Evolutionary conservation across 2,113 vertebrate species (phyloP).

Genomic region (Mormyrus iriodes): DNA sequence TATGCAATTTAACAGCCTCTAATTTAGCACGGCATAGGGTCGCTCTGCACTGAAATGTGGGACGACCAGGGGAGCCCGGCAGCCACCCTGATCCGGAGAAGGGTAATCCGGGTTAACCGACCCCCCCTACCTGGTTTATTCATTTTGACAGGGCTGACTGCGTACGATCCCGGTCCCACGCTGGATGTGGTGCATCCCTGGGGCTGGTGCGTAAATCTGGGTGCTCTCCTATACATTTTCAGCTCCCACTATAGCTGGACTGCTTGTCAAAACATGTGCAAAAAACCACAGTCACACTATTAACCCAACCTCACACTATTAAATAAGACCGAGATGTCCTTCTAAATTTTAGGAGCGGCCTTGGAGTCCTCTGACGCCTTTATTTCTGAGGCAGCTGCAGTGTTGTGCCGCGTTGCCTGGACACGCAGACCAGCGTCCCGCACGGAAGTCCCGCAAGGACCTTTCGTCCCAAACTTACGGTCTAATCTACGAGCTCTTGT

Average conservation of each 20-base stretch:
- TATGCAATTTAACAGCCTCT: background rate
- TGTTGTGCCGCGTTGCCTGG: conserved; percentile 23
- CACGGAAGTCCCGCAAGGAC: background rate
- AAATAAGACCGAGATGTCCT: background rate
- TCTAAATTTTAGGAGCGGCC: background rate
- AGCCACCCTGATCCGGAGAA: background rate
- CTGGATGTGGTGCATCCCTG: conserved; percentile 27
- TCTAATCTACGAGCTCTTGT: background rate
- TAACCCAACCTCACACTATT: background rate
- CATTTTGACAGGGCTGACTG: conserved; percentile 17
- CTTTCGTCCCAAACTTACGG: background rate
- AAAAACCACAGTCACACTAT: background rate
- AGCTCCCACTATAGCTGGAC: background rate
- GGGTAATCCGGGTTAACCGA: background rate
- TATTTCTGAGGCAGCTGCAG: background rate
- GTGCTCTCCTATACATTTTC: conserved; percentile 53
- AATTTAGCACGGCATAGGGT: background rate
- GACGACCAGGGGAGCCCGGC: background rate
- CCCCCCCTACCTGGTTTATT: conserved; percentile 35
- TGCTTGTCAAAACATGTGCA: background rate
- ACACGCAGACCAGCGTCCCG: background rate
- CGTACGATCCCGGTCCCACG: conserved; percentile 57
- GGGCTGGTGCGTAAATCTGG: conserved; percentile 40
- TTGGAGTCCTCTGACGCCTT: background rate
- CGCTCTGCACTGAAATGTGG: background rate